Base-by-base conservation (phyloP, 2,888 invertebrate species). In the Clistopyga incitator region DNA sequence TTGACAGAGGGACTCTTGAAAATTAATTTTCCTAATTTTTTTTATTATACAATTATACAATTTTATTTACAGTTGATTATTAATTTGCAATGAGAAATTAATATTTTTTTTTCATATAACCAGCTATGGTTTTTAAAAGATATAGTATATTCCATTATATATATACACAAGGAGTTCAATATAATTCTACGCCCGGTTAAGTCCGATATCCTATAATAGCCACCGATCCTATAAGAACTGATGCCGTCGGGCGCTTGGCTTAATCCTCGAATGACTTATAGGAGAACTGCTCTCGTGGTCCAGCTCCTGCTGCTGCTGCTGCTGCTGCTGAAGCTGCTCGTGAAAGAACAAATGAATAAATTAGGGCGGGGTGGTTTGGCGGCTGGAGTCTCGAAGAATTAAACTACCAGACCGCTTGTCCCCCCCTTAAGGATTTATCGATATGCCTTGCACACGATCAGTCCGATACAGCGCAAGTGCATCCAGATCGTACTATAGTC, bases 261-360 rank as follows among this genome's bases (percentile, higher is more conserved):
- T 90, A 90, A 91, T 91, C 90, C 89, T 88, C 87, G 82, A 87
- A 88, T 90, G 91, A 91, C 90, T 91, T 91, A 90, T 91, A 88
- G 89, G 88, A 87, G 67, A 77, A 74, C 80, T 80, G 75, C 52
- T 68, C 61, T 61, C 65, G 65, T 67, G 67, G 54, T 68, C 70
- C 38, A 64, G 77, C 54, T 67, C 56, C 65, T 72, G 54, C 87
- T 88, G 70, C 54, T 70, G 72, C 72, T 79, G 56, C 72, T 68
- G 56, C 87, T 88, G 18, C 18, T 45, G 59, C 59, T 18, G 61
- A 50, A 47, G 74, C 34, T 47, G 59, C 89, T 88, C 88, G 88
- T 88, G 90, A 89, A 91, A 91, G 90, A 91, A 91, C 90, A 91
- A 91, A 91, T 91, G 91, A 91, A 91, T 91, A 91, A 91, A 91